These are phyloP conservation scores for Cryptosula pallasiana DNA, from an alignment of 2,888 invertebrate genomes.

Conservation along the genomic window DNA sequence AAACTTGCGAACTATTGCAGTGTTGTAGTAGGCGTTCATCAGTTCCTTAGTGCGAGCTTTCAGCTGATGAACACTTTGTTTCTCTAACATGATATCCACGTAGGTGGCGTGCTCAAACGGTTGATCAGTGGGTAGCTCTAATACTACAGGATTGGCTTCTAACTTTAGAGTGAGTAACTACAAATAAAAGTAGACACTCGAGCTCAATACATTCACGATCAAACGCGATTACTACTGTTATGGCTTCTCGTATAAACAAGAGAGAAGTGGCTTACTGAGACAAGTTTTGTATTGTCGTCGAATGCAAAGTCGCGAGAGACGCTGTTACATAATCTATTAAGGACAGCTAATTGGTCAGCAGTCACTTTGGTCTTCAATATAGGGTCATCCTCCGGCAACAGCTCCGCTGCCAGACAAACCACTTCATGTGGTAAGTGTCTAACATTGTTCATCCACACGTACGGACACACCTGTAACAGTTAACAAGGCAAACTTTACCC, in stretches of 20 bases:
- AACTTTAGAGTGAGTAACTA: too few species aligned
- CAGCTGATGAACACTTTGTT: background rate
- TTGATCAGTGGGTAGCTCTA: constrained; percentile 42
- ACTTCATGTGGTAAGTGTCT: background rate
- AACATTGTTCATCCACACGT: background rate
- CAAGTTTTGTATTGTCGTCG: constrained; percentile 39
- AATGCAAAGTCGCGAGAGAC: constrained; percentile 44
- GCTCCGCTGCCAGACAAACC: background rate
- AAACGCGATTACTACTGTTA: too few species aligned
- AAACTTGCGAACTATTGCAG: background rate
- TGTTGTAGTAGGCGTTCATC: background rate
- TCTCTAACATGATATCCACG: constrained; percentile 17
- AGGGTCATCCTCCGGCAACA: background rate
- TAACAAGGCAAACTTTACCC: too few species aligned
- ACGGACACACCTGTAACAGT: constrained; percentile 16
- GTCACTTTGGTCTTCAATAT: background rate
- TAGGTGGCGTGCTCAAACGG: constrained; percentile 47
- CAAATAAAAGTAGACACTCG: too few species aligned
- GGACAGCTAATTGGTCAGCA: background rate
- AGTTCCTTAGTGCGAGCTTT: background rate
- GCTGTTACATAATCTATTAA: constrained; percentile 27
- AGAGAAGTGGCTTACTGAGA: constrained; percentile 26
- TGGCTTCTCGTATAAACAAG: background rate
- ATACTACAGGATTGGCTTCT: constrained; percentile 29
- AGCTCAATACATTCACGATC: too few species aligned